phyloP scores from a whole-genome alignment of 2,888 invertebrate genomes.

The Hetaerina titia region DNA sequence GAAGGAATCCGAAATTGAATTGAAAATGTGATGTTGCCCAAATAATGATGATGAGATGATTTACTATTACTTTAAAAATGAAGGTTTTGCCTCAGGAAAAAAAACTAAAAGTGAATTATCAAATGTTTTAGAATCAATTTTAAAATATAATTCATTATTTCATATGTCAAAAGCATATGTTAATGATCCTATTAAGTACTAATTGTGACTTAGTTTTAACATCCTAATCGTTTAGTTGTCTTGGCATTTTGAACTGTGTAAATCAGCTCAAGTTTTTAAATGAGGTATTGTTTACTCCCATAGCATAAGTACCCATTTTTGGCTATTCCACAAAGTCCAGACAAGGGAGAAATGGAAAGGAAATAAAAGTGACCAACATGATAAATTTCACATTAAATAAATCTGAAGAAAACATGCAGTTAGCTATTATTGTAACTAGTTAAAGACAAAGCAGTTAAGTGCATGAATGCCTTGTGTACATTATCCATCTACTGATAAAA shows the following conservation, averaged over 20 bases:
- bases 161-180: not conserved
- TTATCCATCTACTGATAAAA: not conserved
- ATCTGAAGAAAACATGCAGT: constrained; percentile 7
- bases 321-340: not conserved
- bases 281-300: not conserved
- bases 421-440: not conserved
- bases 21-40: constrained; percentile 10
- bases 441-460: not conserved
- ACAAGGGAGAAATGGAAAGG: not conserved
- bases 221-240: constrained; percentile 28
- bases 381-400: not conserved
- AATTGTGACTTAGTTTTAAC: not conserved
- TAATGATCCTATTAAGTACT: not conserved
- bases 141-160: not conserved
- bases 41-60: constrained; percentile 31
- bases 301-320: not conserved
- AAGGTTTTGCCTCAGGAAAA: not conserved
- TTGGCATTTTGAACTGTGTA: constrained; percentile 40
- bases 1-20: constrained; percentile 11
- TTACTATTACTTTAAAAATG: not conserved
- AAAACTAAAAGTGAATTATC: not conserved
- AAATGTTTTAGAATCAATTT: not conserved
- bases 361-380: not conserved
- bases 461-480: constrained; percentile 38
- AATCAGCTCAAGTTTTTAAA: not conserved